Conservation (phyloP, 2,888 invertebrate genomes). For the Lasioglossum pauxillum region DNA sequence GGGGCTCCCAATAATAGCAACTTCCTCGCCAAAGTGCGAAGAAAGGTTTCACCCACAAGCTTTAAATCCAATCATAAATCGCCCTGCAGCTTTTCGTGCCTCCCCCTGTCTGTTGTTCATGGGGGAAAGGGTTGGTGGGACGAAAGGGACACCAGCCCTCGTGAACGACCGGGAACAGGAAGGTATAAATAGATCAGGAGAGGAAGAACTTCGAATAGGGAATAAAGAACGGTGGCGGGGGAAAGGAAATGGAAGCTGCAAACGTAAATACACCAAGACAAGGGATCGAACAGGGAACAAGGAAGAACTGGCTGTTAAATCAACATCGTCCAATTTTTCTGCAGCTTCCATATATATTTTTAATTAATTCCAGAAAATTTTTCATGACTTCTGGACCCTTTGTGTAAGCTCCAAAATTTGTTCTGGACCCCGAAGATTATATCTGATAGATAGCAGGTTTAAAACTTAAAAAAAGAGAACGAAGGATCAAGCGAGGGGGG, state of each 20-base stretch:
- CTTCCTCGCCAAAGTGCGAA: background rate
- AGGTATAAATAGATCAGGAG: conserved; percentile 24
- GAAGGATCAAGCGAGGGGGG: background rate
- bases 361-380: background rate
- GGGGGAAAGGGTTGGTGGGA: conserved; percentile 14
- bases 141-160: background rate
- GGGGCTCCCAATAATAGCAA: background rate
- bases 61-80: conserved; percentile 39
- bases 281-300: background rate
- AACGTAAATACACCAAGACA: conserved; percentile 12
- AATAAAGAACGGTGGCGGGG: background rate
- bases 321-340: background rate
- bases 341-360: background rate
- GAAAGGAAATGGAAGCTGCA: background rate
- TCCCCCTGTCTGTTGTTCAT: background rate
- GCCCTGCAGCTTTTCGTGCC: conserved; percentile 16
- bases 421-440: background rate
- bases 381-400: background rate
- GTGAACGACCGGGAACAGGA: background rate
- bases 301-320: background rate
- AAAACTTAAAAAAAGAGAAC: background rate
- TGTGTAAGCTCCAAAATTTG: background rate
- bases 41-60: conserved; percentile 24
- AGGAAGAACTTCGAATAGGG: background rate
- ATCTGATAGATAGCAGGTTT: background rate